Evolutionary conservation across 2,113 vertebrate species (phyloP), one percentile per base, ranked within the genome.

Genomic region (Mormyrus iriodes): DNA sequence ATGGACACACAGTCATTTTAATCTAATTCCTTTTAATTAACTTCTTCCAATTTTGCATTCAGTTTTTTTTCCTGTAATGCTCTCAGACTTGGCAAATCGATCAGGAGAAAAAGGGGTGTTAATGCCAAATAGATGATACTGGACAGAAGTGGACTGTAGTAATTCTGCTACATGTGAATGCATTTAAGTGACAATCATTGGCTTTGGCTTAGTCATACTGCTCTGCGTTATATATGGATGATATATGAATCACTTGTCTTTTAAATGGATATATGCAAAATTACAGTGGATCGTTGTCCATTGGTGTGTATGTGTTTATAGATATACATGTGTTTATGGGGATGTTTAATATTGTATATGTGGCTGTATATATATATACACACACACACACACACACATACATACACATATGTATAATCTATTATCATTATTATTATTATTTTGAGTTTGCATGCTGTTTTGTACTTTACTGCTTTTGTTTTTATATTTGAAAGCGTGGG

Each of bases 11-110:
- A 53, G 49, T 86, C 7, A 86, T 39, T 86, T 86, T 86, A 86
- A 86, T 86, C 85, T 86, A 12, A 86, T 86, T 86, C 51, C 85
- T 86, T 86, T 86, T 86, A 86, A 86, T 91, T 88, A 89, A 91
- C 89, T 86, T 89, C 85, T 88, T 89, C 58, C 48, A 46, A 79
- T 84, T 85, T 85, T 89, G 84, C 73, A 76, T 90, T 90, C 24
- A 88, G 52, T 86, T 89, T 73, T 88, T 88, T 73, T 88, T 39
- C 3, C 55, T 87, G 15, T 73, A 17, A 73, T 79, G 27, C 44
- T n/a, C 83, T 85, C 46, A 31, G 17, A 84, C 39, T 48, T 46
- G 4, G 24, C 4, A 46, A 84, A 84, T 48, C 2, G 8, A 3
- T 7, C n/a, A 52, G 4, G 0, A 1, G 35, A 0, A 7, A 0